Percentiles rank a stretch among this genome's conserved stretches.
phyloP scores from a whole-genome alignment of 2,888 invertebrate species.

The Thecophora atra region DNA sequence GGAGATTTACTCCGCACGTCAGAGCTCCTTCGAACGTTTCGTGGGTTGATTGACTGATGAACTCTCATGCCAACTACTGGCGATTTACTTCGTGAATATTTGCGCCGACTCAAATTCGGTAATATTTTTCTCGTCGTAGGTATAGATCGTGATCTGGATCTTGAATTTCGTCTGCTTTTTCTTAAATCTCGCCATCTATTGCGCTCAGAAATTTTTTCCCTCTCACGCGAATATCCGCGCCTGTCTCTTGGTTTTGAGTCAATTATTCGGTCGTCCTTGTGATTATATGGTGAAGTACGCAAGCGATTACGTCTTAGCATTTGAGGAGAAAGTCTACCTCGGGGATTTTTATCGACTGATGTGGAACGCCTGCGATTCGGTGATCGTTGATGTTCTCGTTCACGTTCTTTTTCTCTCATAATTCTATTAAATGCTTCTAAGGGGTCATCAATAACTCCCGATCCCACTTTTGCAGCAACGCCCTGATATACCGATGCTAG shows the following conservation, averaged over 20 bases:
- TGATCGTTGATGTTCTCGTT: slow-evolving; percentile 67
- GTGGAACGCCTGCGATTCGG: slow-evolving; percentile 66
- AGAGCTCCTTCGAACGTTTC: slow-evolving; percentile 3
- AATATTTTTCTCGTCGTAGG: slow-evolving; percentile 52
- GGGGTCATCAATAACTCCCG: slow-evolving; percentile 79
- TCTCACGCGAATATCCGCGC: slow-evolving; percentile 46
- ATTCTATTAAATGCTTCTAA: slow-evolving; percentile 87
- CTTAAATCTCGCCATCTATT: slow-evolving; percentile 48
- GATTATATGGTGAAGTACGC: slow-evolving; percentile 56
- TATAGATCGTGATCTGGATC: slow-evolving; percentile 54
- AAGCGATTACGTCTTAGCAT: slow-evolving; percentile 51
- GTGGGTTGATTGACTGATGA: slow-evolving; percentile 7
- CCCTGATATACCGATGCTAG: slow-evolving; percentile 64
- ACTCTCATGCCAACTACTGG: slow-evolving; percentile 11
- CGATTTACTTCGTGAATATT: slow-evolving; percentile 29
- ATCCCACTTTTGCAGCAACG: slow-evolving; percentile 63
- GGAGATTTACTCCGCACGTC: slow-evolving; percentile 21
- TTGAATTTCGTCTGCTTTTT: slow-evolving; percentile 46
- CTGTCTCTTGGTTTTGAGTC: slow-evolving; percentile 47
- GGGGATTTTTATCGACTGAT: slow-evolving; percentile 51
- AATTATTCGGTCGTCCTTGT: slow-evolving; percentile 57
- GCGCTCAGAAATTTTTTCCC: slow-evolving; percentile 44
- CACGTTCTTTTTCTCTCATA: slow-evolving; percentile 79
- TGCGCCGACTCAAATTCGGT: slow-evolving; percentile 33
- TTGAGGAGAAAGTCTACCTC: slow-evolving; percentile 17